Conservation (phyloP, 2,888 invertebrate species). For the Caenorhabditis virilis region DNA sequence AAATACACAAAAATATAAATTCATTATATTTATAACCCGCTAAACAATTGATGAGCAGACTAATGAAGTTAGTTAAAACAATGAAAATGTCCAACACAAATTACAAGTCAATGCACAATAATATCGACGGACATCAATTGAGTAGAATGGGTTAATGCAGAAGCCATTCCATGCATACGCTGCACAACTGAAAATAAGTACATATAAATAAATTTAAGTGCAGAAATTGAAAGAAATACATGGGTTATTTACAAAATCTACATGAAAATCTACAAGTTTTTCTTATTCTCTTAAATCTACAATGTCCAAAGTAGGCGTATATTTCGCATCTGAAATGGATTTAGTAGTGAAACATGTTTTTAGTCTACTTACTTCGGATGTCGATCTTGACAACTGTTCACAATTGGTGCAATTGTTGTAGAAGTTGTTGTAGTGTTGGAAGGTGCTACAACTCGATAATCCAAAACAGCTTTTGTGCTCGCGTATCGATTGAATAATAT, state of each 20-base stretch:
- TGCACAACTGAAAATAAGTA: conserved; percentile 26
- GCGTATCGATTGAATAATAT: conserved; percentile 49
- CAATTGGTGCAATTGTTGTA: conserved; percentile 20
- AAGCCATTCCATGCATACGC: conserved; percentile 36
- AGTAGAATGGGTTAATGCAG: conserved; percentile 34
- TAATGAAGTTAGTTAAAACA: background rate
- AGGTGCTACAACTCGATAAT: conserved; percentile 16
- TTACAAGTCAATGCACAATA: conserved; percentile 34
- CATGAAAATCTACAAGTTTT: conserved; percentile 23
- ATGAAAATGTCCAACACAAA: conserved; percentile 17
- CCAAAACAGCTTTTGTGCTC: conserved; percentile 26
- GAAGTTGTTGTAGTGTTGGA: conserved; percentile 2
- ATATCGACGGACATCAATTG: conserved; percentile 26
- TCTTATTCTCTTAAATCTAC: conserved; percentile 16
- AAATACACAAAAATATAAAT: too few relatives aligned
- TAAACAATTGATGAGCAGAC: too few relatives aligned
- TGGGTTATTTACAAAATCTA: conserved; percentile 1
- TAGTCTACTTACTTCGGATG: conserved; percentile 37
- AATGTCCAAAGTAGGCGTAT: conserved; percentile 20
- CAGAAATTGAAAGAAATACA: background rate
- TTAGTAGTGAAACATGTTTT: background rate
- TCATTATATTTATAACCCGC: too few relatives aligned
- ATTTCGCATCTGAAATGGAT: conserved; percentile 28
- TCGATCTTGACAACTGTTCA: conserved; percentile 35
- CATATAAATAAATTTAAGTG: background rate